Conservation (phyloP, 37 sponge, comb jelly and placozoan species). For the Haliclona indistincta region DNA sequence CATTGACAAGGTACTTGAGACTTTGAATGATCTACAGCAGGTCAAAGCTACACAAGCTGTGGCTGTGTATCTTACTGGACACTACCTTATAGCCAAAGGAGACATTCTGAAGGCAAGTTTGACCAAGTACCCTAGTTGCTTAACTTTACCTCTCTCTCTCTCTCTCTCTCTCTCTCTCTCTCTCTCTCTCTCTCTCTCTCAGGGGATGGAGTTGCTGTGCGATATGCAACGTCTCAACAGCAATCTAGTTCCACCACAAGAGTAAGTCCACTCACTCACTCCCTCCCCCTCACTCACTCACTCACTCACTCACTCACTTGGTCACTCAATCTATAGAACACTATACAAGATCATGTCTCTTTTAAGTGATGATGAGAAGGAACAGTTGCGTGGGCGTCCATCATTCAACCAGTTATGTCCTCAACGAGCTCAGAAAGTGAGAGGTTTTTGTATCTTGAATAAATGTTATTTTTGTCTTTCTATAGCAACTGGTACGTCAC, state of each 20-base stretch:
- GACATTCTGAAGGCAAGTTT: neutral
- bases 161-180: neutral
- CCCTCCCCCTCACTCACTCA: too few relatives aligned
- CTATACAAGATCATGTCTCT: neutral
- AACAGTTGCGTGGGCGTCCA: too few relatives aligned
- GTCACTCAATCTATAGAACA: neutral
- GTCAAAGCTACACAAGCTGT: conserved; percentile 26
- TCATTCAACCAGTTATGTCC: too few relatives aligned
- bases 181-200: conserved; percentile 10
- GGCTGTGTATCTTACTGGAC: conserved; percentile 39
- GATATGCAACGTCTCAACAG: neutral
- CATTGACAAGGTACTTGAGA: conserved; percentile 18
- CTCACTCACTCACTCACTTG: neutral
- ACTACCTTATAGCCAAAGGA: conserved; percentile 26
- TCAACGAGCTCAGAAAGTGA: too few relatives aligned
- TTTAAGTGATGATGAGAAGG: conserved; percentile 8
- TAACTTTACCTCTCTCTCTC: neutral
- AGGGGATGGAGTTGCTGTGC: neutral
- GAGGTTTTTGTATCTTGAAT: too few relatives aligned
- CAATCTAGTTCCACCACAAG: neutral
- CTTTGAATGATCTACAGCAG: conserved; percentile 14
- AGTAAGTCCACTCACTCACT: too few relatives aligned
- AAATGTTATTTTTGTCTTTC: too few relatives aligned
- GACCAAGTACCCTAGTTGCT: neutral
- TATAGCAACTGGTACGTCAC: too few relatives aligned